Conservation (phyloP, 1,140 invertebrate species). For the Chelonus insularis region DNA sequence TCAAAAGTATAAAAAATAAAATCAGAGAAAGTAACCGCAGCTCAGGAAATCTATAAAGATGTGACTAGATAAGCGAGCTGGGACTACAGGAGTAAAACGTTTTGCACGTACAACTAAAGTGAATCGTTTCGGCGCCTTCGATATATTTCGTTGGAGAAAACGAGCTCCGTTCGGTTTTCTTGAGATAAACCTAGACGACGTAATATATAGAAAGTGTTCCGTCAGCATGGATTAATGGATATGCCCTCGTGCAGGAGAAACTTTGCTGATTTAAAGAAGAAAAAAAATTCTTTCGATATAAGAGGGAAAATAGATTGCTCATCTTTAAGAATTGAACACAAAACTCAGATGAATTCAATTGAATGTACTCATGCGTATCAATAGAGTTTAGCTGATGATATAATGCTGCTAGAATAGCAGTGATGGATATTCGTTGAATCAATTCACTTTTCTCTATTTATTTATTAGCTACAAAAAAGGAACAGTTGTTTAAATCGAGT, state of each 20-base stretch:
- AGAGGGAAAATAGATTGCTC: not conserved
- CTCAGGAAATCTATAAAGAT: too few relatives aligned
- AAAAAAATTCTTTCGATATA: not conserved
- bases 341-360: constrained; percentile 37
- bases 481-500: too few relatives aligned
- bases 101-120: constrained; percentile 12
- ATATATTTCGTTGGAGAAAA: constrained; percentile 21
- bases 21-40: not conserved
- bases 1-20: constrained; percentile 1
- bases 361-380: constrained; percentile 48
- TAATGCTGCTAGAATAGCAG: too few relatives aligned
- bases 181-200: constrained; percentile 32
- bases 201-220: constrained; percentile 39
- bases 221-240: constrained; percentile 42
- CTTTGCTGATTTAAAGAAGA: not conserved
- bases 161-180: constrained; percentile 16
- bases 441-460: too few relatives aligned
- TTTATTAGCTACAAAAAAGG: too few relatives aligned
- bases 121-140: constrained; percentile 20
- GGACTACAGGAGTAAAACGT: constrained; percentile 10
- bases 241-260: constrained; percentile 14
- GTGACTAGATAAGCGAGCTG: not conserved
- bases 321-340: constrained; percentile 35
- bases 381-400: too few relatives aligned
- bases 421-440: too few relatives aligned